phyloP scores from a whole-genome alignment of 2,113 vertebrate genomes.

The Tichodroma muraria region DNA sequence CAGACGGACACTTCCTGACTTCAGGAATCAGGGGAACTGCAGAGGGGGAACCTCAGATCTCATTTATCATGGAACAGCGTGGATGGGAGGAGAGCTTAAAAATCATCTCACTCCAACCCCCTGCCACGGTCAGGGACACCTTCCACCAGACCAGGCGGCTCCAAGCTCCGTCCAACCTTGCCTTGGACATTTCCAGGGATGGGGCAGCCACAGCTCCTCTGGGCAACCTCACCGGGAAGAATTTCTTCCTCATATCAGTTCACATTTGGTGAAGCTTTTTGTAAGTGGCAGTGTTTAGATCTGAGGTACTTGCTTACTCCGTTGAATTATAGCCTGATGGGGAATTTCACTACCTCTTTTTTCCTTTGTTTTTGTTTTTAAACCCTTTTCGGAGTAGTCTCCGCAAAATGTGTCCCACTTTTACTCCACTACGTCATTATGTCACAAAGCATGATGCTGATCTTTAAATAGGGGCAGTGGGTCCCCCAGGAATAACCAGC shows the following conservation, averaged over 20 bases:
- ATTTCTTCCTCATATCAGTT: background rate
- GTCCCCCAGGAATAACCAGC: background rate
- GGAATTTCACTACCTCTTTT: background rate
- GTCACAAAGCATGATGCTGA: background rate
- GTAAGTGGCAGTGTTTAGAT: background rate
- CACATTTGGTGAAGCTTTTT: background rate
- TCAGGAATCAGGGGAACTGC: background rate
- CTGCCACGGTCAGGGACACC: background rate
- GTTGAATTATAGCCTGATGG: background rate
- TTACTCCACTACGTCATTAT: background rate
- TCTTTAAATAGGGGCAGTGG: background rate
- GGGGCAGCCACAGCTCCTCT: background rate
- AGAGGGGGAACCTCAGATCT: background rate
- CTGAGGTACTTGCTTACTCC: background rate
- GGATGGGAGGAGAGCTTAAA: background rate
- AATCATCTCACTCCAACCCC: background rate
- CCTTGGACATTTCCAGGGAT: background rate
- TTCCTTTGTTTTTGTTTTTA: background rate
- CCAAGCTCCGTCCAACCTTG: background rate
- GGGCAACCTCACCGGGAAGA: background rate
- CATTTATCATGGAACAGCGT: background rate
- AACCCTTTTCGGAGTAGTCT: background rate
- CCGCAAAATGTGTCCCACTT: background rate
- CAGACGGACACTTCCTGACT: rapidly evolving
- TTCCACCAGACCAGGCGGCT: rapidly evolving